A percentile compares a stretch with the other conserved stretches of the same genome.
phyloP scores from a whole-genome alignment of 2,888 invertebrate species.

The Callinectes sapidus region DNA sequence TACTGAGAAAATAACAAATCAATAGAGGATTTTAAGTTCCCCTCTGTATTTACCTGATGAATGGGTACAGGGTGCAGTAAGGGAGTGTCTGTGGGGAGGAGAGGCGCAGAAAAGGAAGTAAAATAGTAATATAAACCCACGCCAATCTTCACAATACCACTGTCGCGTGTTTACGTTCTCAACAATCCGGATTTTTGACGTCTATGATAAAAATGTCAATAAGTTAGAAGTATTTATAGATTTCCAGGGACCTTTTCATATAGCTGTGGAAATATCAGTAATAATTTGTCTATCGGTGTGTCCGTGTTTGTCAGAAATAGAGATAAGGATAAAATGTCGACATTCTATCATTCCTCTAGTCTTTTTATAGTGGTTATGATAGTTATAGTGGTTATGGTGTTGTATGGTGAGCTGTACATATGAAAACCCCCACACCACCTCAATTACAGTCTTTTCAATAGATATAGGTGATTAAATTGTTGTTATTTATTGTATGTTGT shows the following conservation, averaged over 20 bases:
- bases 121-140: background rate
- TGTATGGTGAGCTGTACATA: too few species aligned
- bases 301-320: too few species aligned
- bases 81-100: background rate
- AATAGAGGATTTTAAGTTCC: background rate
- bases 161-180: background rate
- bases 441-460: too few species aligned
- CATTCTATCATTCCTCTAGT: too few species aligned
- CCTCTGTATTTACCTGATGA: background rate
- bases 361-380: too few species aligned
- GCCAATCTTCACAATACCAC: background rate
- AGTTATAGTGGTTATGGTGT: too few species aligned
- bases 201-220: background rate
- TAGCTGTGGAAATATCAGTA: too few species aligned
- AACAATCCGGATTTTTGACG: background rate
- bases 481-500: too few species aligned
- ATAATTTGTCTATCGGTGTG: too few species aligned
- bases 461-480: too few species aligned
- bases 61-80: background rate
- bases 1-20: background rate
- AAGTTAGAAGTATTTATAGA: background rate
- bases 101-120: background rate
- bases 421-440: too few species aligned
- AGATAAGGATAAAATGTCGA: too few species aligned
- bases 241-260: background rate